Base-by-base conservation (phyloP, 1,140 invertebrate species). In the Formica exsecta region DNA sequence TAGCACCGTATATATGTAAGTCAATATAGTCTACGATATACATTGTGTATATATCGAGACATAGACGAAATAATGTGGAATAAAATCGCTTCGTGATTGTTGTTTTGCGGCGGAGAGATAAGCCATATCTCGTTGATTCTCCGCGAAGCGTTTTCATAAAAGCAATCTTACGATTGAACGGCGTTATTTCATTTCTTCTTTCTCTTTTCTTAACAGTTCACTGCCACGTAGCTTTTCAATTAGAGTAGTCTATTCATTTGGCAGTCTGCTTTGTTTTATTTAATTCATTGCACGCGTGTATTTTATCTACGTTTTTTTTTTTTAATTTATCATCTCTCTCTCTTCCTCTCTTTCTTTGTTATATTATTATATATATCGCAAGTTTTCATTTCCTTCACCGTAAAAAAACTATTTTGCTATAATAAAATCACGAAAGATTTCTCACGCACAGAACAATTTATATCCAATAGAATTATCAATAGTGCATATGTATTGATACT, bases 11-110 rank as follows among this genome's bases (percentile, higher is more conserved):
- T 16, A 48, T 48, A 48, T 16, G 5, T 19, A 54, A 79, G 54
- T 79, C 36, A 66, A 79, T 19, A 51, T 65, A 77, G 29, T 32
- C 61, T 11, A 48, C 74, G 25, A 77, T 62, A 41, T 32, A 13
- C 22, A 70, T 59, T 59, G 13, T n/a, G 36, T 41, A 80, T 19
- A 25, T 44, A 70, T 57, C 25, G 6, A 38, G 36, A 11, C 9
- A 16, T 44, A 11, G 29, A 16, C 13, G 8, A 29, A 44, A 11
- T 44, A 11, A 44, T 11, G 9, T 41, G 48, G 13, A 29, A 7
- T 44, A 44, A 44, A 44, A 44, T 44, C 25, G 25, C 38, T 36
- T 16, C 64, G 48, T 16, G 11, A 36, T 8, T 48, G 25, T 9
- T 66, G 75, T 51, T 66, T n/a, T 7, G 32, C 11, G 9, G 8